Evolutionary conservation across 2,113 vertebrate genomes (phyloP).

Genomic region (Chlamydotis undulata): DNA sequence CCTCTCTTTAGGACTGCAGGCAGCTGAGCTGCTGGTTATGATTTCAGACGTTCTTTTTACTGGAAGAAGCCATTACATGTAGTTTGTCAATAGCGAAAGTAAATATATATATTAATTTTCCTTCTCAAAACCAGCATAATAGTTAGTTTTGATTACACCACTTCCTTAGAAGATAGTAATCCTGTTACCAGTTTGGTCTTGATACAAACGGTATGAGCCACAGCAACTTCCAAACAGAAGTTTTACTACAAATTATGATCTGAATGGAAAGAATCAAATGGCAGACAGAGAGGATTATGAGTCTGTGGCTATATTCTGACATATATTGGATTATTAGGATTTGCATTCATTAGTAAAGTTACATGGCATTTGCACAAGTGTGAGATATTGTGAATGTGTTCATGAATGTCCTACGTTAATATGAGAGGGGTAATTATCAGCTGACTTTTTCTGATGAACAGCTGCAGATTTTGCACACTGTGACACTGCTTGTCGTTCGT

Average conservation of each 20-base stretch:
- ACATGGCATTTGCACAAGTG: not conserved
- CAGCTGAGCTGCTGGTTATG: not conserved
- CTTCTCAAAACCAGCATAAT: not conserved
- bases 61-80: not conserved
- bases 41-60: not conserved
- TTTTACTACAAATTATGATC: not conserved
- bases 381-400: not conserved
- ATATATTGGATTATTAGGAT: conserved; percentile 25
- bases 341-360: conserved; percentile 22
- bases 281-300: not conserved
- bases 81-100: not conserved
- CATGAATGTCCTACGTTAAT: not conserved
- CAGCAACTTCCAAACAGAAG: not conserved
- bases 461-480: not conserved
- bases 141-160: not conserved
- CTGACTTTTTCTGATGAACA: not conserved
- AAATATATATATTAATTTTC: not conserved
- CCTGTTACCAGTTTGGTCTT: not conserved
- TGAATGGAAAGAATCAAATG: not conserved
- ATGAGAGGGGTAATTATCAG: not conserved
- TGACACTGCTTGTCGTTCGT: not conserved
- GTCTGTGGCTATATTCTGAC: not conserved
- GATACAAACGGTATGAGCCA: not conserved
- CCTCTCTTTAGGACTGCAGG: not conserved
- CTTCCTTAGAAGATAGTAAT: not conserved